These are phyloP conservation scores for Python bivittatus DNA, from an alignment of 2,113 vertebrate species.

Conservation along the genomic window DNA sequence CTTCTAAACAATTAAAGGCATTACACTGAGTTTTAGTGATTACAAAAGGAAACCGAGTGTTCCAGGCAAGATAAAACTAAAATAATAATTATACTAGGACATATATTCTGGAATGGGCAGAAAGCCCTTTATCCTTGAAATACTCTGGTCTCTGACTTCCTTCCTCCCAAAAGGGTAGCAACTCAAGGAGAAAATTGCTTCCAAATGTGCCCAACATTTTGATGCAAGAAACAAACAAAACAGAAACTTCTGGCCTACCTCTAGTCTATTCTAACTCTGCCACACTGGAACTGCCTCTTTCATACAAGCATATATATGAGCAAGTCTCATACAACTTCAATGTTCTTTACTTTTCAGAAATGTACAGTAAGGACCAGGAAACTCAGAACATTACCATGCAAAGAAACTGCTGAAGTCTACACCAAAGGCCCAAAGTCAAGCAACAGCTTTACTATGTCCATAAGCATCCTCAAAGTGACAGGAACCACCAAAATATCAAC, in stretches of 20 bases:
- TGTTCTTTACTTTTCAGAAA: background rate
- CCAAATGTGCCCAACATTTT: background rate
- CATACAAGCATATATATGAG: background rate
- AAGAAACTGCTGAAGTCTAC: background rate
- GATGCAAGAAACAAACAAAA: background rate
- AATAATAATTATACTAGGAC: rapidly evolving
- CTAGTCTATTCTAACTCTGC: background rate
- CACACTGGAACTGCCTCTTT: background rate
- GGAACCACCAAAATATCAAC: constrained; percentile 13
- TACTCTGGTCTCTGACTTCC: background rate
- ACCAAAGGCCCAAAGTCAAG: background rate
- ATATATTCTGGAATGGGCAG: background rate
- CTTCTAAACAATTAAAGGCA: background rate
- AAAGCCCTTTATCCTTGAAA: background rate
- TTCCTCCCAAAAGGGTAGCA: background rate
- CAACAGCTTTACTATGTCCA: constrained; percentile 9
- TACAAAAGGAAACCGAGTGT: background rate
- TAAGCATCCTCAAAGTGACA: constrained; percentile 40
- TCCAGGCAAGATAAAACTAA: constrained; percentile 8
- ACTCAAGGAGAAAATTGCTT: background rate
- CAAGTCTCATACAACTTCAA: background rate
- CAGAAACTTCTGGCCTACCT: background rate
- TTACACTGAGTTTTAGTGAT: background rate
- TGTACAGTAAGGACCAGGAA: background rate
- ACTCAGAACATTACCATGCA: background rate